Percentiles rank a stretch among this genome's conserved stretches.
These are phyloP conservation scores for Drosophila subpulchrella DNA, from an alignment of 1,140 invertebrate genomes.

Conservation along the genomic window DNA sequence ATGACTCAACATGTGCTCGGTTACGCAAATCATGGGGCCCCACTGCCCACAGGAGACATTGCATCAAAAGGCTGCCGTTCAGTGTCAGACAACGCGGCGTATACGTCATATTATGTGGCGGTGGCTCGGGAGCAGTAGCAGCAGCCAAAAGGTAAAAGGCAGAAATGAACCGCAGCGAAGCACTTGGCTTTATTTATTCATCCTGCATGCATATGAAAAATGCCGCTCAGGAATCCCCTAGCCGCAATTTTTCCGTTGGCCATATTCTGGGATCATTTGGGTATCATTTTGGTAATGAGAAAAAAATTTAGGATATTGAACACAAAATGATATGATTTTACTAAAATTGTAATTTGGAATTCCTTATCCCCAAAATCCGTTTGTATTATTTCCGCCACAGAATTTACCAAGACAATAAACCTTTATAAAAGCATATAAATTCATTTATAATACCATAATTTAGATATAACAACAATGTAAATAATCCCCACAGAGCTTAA, in stretches of 20 bases:
- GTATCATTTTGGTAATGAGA: too few species aligned
- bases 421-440: too few species aligned
- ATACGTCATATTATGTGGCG: constrained; percentile 58
- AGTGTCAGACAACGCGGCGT: constrained; percentile 65
- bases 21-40: constrained; percentile 69
- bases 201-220: constrained; percentile 54
- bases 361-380: too few species aligned
- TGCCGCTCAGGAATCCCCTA: constrained; percentile 33
- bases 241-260: background rate
- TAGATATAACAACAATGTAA: too few species aligned
- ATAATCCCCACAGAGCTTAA: too few species aligned
- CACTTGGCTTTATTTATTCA: constrained; percentile 73
- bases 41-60: constrained; percentile 69
- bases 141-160: constrained; percentile 42
- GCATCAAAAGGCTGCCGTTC: constrained; percentile 57
- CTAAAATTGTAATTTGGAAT: too few species aligned
- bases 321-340: too few species aligned
- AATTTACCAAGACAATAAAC: too few species aligned
- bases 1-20: constrained; percentile 75
- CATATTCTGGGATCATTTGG: background rate
- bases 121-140: constrained; percentile 28
- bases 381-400: too few species aligned
- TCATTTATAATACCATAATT: too few species aligned
- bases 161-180: constrained; percentile 40
- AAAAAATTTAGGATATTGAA: too few species aligned